These are phyloP conservation scores for Monopterus albus DNA, from an alignment of 2,113 vertebrate genomes.

Conservation along the genomic window DNA sequence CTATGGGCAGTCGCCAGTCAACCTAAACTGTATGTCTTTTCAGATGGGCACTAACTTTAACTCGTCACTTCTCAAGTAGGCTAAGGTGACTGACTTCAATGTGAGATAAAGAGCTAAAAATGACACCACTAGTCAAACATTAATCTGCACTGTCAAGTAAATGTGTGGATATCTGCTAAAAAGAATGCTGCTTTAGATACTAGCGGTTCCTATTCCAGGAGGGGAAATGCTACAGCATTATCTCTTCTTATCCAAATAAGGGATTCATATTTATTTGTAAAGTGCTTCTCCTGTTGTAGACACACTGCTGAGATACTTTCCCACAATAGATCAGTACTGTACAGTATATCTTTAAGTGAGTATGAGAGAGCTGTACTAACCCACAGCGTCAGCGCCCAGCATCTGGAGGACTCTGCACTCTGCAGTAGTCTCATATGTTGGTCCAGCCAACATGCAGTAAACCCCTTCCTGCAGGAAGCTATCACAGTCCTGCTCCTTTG, in stretches of 20 bases:
- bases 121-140: too few relatives aligned
- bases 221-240: too few relatives aligned
- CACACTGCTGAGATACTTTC: neutral
- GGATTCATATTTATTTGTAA: neutral
- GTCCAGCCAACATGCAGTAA: slow-evolving; percentile 84
- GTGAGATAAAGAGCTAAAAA: too few relatives aligned
- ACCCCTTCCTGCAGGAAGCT: slow-evolving; percentile 78
- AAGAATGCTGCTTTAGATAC: too few relatives aligned
- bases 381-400: slow-evolving; percentile 83
- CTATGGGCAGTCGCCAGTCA: too few relatives aligned
- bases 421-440: slow-evolving; percentile 82
- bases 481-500: slow-evolving; percentile 65
- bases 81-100: too few relatives aligned
- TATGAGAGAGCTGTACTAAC: slow-evolving; percentile 64
- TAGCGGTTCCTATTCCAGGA: neutral
- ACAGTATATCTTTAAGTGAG: slow-evolving; percentile 19
- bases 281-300: neutral
- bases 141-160: too few relatives aligned
- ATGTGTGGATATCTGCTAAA: too few relatives aligned
- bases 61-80: too few relatives aligned
- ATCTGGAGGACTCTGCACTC: slow-evolving; percentile 75
- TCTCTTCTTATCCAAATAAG: neutral
- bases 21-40: too few relatives aligned
- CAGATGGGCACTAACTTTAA: too few relatives aligned
- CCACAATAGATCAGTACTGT: neutral